phyloP scores from a whole-genome alignment of 53 echinoderm and acorn worm species.

The Antedon mediterranea region DNA sequence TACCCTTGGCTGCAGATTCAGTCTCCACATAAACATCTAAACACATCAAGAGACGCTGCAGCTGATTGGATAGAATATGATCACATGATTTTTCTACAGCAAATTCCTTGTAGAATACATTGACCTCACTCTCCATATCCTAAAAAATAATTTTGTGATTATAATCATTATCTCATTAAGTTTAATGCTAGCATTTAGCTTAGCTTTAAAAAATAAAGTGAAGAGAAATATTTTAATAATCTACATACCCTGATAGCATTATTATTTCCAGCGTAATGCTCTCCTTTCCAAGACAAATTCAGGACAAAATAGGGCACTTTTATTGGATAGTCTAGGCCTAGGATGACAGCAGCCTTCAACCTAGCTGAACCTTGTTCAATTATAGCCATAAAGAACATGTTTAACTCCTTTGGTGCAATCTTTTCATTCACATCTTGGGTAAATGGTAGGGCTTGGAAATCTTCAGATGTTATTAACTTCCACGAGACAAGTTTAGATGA shows the following conservation, averaged over 20 bases:
- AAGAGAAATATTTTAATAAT: too few relatives aligned
- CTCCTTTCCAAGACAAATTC: slow-evolving; percentile 45
- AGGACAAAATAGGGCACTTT: slow-evolving; percentile 52
- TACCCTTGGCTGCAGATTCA: not conserved
- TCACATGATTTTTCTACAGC: slow-evolving; percentile 37
- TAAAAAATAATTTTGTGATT: slow-evolving; percentile 8
- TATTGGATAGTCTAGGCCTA: slow-evolving; percentile 61
- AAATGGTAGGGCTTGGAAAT: slow-evolving; percentile 40
- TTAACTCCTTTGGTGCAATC: slow-evolving; percentile 20
- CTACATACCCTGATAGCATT: slow-evolving; percentile 67
- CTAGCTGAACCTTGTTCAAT: slow-evolving; percentile 66
- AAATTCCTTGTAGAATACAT: slow-evolving; percentile 66
- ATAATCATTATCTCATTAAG: too few relatives aligned
- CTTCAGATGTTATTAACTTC: slow-evolving; percentile 34
- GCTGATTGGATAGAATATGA: slow-evolving; percentile 70
- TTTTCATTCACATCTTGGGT: slow-evolving; percentile 12
- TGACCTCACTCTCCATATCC: slow-evolving; percentile 83
- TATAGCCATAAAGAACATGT: slow-evolving; percentile 29
- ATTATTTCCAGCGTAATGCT: slow-evolving; percentile 47
- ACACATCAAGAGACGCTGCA: slow-evolving; percentile 82
- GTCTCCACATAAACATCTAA: slow-evolving; percentile 85
- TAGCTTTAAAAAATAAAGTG: too few relatives aligned
- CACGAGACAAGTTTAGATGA: slow-evolving; percentile 46
- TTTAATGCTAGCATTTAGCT: too few relatives aligned
- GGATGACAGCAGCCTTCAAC: slow-evolving; percentile 49